Evolutionary conservation across 64 coral and sea anemone genomes (phyloP).

Genomic region (Astreopora myriophthalma): DNA sequence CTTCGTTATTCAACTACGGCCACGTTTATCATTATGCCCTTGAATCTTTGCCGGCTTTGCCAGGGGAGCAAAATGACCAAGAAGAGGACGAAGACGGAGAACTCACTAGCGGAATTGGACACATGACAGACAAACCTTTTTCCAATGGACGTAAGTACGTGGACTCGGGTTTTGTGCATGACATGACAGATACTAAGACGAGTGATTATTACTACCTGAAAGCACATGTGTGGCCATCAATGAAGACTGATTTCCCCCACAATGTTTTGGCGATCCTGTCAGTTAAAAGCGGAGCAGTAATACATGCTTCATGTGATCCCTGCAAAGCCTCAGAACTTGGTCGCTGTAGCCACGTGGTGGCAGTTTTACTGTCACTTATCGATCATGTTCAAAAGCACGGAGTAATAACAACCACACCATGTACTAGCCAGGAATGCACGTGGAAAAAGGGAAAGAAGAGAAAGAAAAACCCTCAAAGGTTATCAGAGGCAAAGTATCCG

Average conservation of each 20-base stretch:
- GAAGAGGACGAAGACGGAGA: conserved; percentile 2
- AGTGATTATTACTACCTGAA: conserved; percentile 35
- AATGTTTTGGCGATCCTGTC: conserved; percentile 16
- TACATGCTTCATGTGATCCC: no score
- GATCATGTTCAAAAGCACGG: conserved; percentile 17
- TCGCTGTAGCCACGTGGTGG: no score
- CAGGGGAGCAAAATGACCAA: neutral
- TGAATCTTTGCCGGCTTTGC: neutral
- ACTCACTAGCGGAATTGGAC: neutral
- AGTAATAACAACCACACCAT: neutral
- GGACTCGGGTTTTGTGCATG: no score
- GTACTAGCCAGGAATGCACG: conserved; percentile 58
- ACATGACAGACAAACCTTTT: no score
- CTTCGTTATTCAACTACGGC: conserved; percentile 32
- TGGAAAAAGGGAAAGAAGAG: conserved; percentile 70
- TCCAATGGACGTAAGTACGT: conserved; percentile 32
- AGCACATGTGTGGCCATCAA: conserved; percentile 66
- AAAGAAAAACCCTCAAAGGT: conserved; percentile 52
- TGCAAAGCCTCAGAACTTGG: conserved; percentile 57
- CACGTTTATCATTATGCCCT: no score
- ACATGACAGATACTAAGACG: conserved; percentile 20
- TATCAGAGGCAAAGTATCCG: conserved; percentile 11
- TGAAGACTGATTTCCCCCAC: neutral
- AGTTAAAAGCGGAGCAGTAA: conserved; percentile 33
- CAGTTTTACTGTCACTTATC: neutral